Base-by-base conservation (phyloP, 2,888 invertebrate genomes). In the Drosophila vallismaia region DNA sequence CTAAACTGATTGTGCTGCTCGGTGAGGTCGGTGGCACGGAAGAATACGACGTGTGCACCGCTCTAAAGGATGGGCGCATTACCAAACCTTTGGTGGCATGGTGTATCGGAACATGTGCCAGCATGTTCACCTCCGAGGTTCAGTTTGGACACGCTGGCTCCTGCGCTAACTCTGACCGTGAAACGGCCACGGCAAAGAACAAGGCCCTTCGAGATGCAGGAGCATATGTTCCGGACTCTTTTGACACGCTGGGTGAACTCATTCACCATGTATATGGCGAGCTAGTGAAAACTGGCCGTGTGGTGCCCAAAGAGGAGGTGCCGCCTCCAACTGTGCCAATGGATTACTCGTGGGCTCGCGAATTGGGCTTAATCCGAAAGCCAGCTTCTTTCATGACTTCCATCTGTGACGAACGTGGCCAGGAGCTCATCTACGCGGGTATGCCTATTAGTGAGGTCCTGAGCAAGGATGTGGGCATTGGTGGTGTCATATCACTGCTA, bases 101-200 rank as follows among this genome's bases (percentile, higher is more conserved):
- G 99, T 99, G 99, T 90, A 99, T 99, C 82, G 99, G 99, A 9
- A 98, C 95, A 0, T 95, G 95, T 77, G 95, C 95, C 2, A 94
- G 95, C 92, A 97, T 97, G 96, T 97, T 97, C 91, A 95, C 96
- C 0, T 94, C 96, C 0, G 95, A 95, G 91, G 98, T 99, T 8
- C 99, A 99, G 92, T 99, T 99, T 92, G 99, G 99, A 0, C 99
- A 99, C 93, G 99, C 99, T 76, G 99, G 99, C 5, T 98, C 99
- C 1, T 98, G 98, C 88, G 99, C 99, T 26, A 97, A 99, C 89
- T 97, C 97, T 0, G 96, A 96, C 51, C 91, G 95, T 9, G 99
- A 99, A 93, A 99, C 99, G 46, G 99, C 99, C 0, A 94, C 94
- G 0, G 94, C 97, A 0, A 99, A 99, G 93, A 99, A 99, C 91